phyloP scores from a whole-genome alignment of 2,888 invertebrate species.

The Icerya purchasi region DNA sequence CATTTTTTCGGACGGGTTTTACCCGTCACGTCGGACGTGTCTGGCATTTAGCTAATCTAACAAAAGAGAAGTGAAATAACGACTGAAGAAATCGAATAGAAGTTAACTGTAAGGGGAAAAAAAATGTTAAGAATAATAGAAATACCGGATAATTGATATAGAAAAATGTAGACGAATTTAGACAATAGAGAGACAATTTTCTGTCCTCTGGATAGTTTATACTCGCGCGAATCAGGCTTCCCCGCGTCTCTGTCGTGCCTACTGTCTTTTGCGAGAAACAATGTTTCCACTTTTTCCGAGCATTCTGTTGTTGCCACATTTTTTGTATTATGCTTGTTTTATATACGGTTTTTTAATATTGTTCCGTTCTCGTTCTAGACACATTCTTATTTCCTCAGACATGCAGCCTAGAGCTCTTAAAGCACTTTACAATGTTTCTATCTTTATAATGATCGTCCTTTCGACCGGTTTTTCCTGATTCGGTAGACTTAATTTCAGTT shows the following conservation, averaged over 20 bases:
- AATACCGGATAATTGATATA: no score
- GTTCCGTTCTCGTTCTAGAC: neutral
- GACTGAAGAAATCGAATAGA: no score
- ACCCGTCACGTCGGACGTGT: no score
- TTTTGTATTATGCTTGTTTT: no score
- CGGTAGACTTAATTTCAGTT: neutral
- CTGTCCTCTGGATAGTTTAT: neutral
- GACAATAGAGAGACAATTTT: no score
- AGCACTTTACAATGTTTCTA: neutral
- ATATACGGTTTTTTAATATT: neutral
- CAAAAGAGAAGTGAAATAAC: no score
- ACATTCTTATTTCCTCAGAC: neutral
- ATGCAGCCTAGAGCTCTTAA: neutral
- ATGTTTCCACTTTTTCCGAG: neutral
- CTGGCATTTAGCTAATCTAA: no score
- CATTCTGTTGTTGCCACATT: neutral
- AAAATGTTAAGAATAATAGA: no score
- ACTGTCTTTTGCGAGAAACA: neutral
- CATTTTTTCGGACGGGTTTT: no score
- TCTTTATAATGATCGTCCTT: neutral
- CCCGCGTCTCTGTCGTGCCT: neutral
- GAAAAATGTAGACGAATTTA: no score
- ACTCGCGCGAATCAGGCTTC: neutral
- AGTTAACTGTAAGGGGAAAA: no score
- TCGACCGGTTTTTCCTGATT: neutral